Evolutionary conservation across 35 echinoderm and acorn worm genomes (phyloP).

Genomic region (Lytechinus pictus): DNA sequence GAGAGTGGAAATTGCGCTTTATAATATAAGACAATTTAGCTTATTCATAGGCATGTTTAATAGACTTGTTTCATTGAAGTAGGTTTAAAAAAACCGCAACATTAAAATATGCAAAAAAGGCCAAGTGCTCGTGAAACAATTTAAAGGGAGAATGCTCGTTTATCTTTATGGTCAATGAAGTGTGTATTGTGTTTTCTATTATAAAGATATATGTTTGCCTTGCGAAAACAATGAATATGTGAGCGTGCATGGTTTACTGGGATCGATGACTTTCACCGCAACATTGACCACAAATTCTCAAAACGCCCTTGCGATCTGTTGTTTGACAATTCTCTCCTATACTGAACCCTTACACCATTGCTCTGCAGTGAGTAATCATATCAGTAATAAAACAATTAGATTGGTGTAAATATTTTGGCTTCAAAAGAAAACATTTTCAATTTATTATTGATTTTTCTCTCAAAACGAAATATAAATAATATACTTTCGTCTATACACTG

Average conservation of each 20-base stretch:
- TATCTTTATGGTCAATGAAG: neutral
- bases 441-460: neutral
- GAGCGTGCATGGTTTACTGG: neutral
- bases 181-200: neutral
- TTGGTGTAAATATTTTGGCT: neutral
- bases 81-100: too few species aligned
- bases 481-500: too few species aligned
- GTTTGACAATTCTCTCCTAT: neutral
- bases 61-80: too few species aligned
- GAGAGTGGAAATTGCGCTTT: too few species aligned
- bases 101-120: too few species aligned
- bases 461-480: too few species aligned
- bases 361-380: neutral
- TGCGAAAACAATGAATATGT: neutral
- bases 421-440: neutral
- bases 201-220: neutral
- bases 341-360: neutral
- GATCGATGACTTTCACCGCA: slow-evolving; percentile 4
- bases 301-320: neutral
- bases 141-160: neutral
- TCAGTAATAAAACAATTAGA: neutral
- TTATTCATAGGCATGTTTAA: too few species aligned
- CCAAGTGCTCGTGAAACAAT: too few species aligned
- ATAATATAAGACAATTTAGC: too few species aligned
- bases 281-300: neutral